Evolutionary conservation across 2,888 invertebrate species (phyloP).

Genomic region (Trachelus iudaicus): DNA sequence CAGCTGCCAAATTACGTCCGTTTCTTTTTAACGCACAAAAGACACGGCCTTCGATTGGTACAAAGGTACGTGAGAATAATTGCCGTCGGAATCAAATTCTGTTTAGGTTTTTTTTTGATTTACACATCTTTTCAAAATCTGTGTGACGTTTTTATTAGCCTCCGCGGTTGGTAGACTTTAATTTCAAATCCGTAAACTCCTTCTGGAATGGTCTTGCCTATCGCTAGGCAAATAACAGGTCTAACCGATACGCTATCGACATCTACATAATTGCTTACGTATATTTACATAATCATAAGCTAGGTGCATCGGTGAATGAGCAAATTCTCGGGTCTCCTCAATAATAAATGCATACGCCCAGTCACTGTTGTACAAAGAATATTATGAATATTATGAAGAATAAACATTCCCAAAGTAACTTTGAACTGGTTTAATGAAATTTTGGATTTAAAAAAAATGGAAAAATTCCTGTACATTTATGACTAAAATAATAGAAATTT

Average conservation of each 20-base stretch:
- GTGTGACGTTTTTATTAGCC: background rate
- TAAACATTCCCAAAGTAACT: background rate
- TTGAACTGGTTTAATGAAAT: background rate
- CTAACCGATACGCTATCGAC: background rate
- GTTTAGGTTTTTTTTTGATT: background rate
- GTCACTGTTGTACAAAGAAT: background rate
- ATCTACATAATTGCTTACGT: background rate
- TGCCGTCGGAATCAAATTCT: background rate
- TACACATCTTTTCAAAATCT: background rate
- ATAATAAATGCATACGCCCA: background rate
- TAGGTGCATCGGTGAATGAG: background rate
- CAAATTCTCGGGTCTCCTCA: background rate
- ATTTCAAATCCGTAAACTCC: background rate
- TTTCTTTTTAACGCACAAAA: background rate
- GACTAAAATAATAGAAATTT: background rate
- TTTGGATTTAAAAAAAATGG: no score
- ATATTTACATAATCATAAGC: background rate
- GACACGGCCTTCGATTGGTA: background rate
- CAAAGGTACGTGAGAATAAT: background rate
- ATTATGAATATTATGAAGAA: background rate
- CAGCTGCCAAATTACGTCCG: background rate
- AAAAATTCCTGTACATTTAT: background rate
- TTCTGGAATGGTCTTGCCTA: background rate
- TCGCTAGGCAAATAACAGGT: background rate
- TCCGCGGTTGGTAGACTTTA: background rate